Evolutionary conservation across 2,797 vertebrate genomes (phyloP).

Genomic region (Philypnodon macrostomus): DNA sequence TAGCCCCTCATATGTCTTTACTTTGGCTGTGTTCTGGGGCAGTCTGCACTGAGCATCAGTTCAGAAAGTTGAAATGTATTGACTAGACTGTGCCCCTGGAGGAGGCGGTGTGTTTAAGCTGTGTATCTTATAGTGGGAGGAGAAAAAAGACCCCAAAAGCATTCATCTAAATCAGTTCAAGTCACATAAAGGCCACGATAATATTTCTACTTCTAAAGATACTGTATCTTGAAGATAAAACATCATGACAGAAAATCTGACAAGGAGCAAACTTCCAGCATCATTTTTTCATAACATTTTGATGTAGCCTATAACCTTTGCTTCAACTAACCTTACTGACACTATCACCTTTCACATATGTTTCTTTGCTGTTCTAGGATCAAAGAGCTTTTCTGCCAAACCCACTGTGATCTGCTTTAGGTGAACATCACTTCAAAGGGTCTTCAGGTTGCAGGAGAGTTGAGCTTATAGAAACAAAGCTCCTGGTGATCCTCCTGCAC

Average conservation of each 20-base stretch:
- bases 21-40: conserved; percentile 17
- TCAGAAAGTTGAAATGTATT: conserved; percentile 17
- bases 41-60: conserved; percentile 14
- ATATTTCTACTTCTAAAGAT: neutral
- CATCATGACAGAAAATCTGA: neutral
- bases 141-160: conserved; percentile 14
- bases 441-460: conserved; percentile 26
- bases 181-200: conserved; percentile 2
- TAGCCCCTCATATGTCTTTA: conserved; percentile 17
- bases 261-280: conserved; percentile 32
- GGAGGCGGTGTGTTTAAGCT: conserved; percentile 26
- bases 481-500: conserved; percentile 24
- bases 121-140: neutral
- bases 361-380: conserved; percentile 49
- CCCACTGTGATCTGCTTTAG: conserved; percentile 44
- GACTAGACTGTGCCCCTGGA: conserved; percentile 19
- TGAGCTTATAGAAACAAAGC: conserved; percentile 13
- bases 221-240: too few species aligned
- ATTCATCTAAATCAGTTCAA: conserved; percentile 22
- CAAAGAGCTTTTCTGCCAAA: conserved; percentile 51
- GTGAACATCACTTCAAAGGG: conserved; percentile 53
- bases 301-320: conserved; percentile 50
- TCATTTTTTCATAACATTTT: conserved; percentile 36
- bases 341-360: conserved; percentile 65
- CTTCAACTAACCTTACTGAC: conserved; percentile 54